Base-by-base conservation (phyloP, 2,113 vertebrate genomes). In the Prunella himalayana region DNA sequence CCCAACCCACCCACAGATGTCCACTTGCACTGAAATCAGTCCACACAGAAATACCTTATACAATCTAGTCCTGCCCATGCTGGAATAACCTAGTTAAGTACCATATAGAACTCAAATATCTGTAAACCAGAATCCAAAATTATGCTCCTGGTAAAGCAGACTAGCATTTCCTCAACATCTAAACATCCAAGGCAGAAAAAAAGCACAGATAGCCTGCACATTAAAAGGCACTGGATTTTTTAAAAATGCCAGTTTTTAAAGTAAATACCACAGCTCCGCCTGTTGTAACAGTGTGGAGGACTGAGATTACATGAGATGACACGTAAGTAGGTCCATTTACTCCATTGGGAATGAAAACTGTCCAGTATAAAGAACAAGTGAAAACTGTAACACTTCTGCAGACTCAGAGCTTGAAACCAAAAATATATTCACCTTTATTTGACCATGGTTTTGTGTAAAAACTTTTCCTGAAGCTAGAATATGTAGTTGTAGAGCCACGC, bases 401-500 rank as follows among this genome's bases (percentile, higher is more conserved):
- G 19, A 37, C 44, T 73, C 14, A 70, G 39, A 85, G 68, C 31
- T 20, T 56, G 21, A 77, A 94, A 63, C 18, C 21, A 91, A 83
- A 95, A 93, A 77, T 16, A 59, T 13, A 82, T 82, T 91, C 70
- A 99, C 99, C 99, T 99, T 98, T 98, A 91, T 97, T 98, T 77
- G 99, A 99, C 99, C 99, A 99, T 5, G 99, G 99, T 92, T 99
- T 99, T 4, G 99, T 98, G 78, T 99, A 98, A 94, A 95, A 98
- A 61, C 96, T 98, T 95, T 98, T 99, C 92, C 99, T 98, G 96
- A 99, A 99, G 96, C 99, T 99, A 30, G 99, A 99, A 95, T 99
- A 99, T 1, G 99, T 99, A 64, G 99, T 99, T 77, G 99, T 99
- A 92, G 99, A 99, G 57, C 99, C 99, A 53, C 99, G 98, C 73